phyloP scores from a whole-genome alignment of 2,113 vertebrate species.

The Danio rerio region GRCz12tu NC_133196.1:23049001-23049500 shows the following conservation, averaged over 20 bases:
- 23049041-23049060: slow-evolving; percentile 21
- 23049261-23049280: slow-evolving; percentile 41
- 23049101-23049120: background rate
- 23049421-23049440: slow-evolving; percentile 50
- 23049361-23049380: slow-evolving; percentile 45
- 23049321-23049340: slow-evolving; percentile 69
- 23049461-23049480: slow-evolving; percentile 63
- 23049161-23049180: slow-evolving; percentile 21
- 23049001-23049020: slow-evolving; percentile 45
- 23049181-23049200: background rate
- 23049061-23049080: slow-evolving; percentile 36
- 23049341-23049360: slow-evolving; percentile 69
- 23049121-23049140: slow-evolving; percentile 10
- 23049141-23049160: slow-evolving; percentile 16
- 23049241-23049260: slow-evolving; percentile 58
- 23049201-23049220: slow-evolving; percentile 54
- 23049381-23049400: background rate
- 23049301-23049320: slow-evolving; percentile 67
- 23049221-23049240: slow-evolving; percentile 55
- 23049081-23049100: background rate
- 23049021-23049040: slow-evolving; percentile 31
- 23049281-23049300: slow-evolving; percentile 56
- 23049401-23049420: slow-evolving; percentile 59
- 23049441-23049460: slow-evolving; percentile 55
- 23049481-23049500: slow-evolving; percentile 63